Conservation (phyloP, 2,888 invertebrate species). For the Ischnus inquisitorius region DNA sequence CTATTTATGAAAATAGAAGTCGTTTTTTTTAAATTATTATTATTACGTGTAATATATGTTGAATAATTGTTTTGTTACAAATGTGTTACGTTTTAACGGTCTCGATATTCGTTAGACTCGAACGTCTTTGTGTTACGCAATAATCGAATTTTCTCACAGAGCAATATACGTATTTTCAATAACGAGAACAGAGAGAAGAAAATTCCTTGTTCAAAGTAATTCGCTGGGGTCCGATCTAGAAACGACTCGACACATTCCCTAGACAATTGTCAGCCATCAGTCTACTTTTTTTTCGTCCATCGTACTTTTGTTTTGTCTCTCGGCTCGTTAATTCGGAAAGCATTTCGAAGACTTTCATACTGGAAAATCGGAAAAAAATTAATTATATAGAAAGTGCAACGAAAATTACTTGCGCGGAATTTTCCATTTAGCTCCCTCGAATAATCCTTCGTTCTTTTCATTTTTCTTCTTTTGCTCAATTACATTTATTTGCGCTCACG, state of each 20-base stretch:
- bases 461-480: slow-evolving; percentile 60
- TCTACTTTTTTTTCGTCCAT: slow-evolving; percentile 17
- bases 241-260: slow-evolving; percentile 33
- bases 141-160: slow-evolving; percentile 49
- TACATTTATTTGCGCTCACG: slow-evolving; percentile 44
- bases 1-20: slow-evolving; percentile 27
- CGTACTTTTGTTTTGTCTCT: slow-evolving; percentile 27
- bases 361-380: no score
- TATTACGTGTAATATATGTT: slow-evolving; percentile 8
- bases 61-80: neutral
- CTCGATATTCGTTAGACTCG: neutral
- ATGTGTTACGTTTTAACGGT: neutral
- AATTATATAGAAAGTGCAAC: no score
- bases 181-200: slow-evolving; percentile 31
- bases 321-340: no score
- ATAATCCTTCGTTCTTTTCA: neutral
- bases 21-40: neutral
- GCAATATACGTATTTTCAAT: slow-evolving; percentile 65
- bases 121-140: slow-evolving; percentile 12
- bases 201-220: slow-evolving; percentile 33
- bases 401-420: no score
- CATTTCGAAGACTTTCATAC: no score
- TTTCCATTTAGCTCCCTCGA: neutral
- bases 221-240: slow-evolving; percentile 11
- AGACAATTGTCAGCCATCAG: slow-evolving; percentile 30